Base-by-base conservation (phyloP, 2,113 vertebrate species). In the Mormyrus lacerda region DNA sequence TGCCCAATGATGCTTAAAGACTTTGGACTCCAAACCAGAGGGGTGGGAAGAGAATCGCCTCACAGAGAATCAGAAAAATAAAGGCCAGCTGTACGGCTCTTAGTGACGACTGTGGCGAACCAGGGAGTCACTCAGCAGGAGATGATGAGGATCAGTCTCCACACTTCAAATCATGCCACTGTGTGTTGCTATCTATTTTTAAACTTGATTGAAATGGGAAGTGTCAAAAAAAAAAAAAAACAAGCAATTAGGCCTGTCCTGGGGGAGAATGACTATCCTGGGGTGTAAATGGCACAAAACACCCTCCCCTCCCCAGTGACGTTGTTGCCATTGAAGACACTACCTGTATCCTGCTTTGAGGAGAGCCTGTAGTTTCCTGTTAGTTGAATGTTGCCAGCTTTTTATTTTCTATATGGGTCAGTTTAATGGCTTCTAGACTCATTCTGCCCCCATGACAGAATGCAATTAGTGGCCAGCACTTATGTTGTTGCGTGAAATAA, bases 171-270 rank as follows among this genome's bases (percentile, higher is more conserved):
- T 87, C 85, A 19, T 87, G 85, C n/a, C 85, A 87, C 17, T 19
- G 35, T 50, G 5, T 87, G 85, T 87, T 87, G 53, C 7, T 15
- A 11, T 55, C 85, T 87, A 87, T 87, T 87, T 50, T 55, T 87
- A 87, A n/a, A 39, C 85, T 87, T 87, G 82, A 53, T 55, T 50
- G 50, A 53, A 87, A 87, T 39, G 85, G 47, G 8, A 87, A 35
- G 48, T 51, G 27, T 87, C 50, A 35, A 35, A 31, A 27, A 3
- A 86, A n/a, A 13, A 53, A 50, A 51, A 31, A 21, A n/a, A 86
- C 47, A 17, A 53, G 45, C 8, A 19, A 55, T 55, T 55, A 87
- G 8, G 50, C 17, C 85, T 87, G 48, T 35, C n/a, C 10, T 39
- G 35, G 13, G 47, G 42, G 42, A 47, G 44, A 87, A 35, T 0